These are phyloP conservation scores for Mythimna albipuncta DNA, from an alignment of 2,888 invertebrate species.

Conservation along the genomic window DNA sequence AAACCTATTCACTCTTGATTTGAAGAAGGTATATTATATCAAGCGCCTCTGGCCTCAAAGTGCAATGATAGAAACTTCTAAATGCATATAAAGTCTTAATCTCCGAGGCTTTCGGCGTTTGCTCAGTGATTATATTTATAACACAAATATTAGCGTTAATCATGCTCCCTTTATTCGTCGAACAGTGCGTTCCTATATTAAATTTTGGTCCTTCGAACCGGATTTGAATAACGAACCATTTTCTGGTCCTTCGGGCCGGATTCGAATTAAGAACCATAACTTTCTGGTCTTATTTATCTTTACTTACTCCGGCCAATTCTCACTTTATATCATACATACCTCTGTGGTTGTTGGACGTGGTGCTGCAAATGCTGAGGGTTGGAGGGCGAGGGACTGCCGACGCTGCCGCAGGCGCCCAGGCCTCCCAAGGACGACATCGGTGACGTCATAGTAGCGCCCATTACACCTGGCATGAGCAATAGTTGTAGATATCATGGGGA, in stretches of 20 bases:
- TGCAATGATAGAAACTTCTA: too few relatives aligned
- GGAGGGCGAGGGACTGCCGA: slow-evolving; percentile 93
- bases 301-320: background rate
- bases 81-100: too few relatives aligned
- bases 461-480: slow-evolving; percentile 74
- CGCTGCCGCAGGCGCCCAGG: slow-evolving; percentile 87
- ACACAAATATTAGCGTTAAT: background rate
- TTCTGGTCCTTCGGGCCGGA: slow-evolving; percentile 3
- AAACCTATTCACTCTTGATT: too few relatives aligned
- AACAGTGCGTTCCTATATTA: background rate
- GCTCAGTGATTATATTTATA: too few relatives aligned
- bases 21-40: too few relatives aligned
- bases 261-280: background rate
- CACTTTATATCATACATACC: slow-evolving; percentile 65
- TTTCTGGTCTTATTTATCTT: background rate
- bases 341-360: slow-evolving; percentile 90
- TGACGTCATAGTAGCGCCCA: slow-evolving; percentile 84
- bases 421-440: slow-evolving; percentile 84
- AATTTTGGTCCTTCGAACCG: background rate
- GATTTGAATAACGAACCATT: background rate
- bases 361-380: slow-evolving; percentile 90
- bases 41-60: background rate
- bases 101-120: too few relatives aligned
- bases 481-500: slow-evolving; percentile 22
- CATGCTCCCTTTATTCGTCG: too few relatives aligned